Conservation (phyloP, 92 coral and sea anemone genomes). For the Palythoa heliodiscus region DNA sequence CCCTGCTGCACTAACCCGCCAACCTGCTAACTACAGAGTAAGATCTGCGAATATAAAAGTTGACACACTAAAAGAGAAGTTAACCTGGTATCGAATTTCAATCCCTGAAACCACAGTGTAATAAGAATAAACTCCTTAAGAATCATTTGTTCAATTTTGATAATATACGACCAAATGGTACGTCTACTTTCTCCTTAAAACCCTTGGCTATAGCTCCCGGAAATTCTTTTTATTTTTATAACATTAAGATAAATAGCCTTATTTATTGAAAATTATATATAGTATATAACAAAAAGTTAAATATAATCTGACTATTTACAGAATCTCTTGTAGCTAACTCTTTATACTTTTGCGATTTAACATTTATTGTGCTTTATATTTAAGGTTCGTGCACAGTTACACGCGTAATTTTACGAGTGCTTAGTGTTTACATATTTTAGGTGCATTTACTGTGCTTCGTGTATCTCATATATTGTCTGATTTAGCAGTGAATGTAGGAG, state of each 20-base stretch:
- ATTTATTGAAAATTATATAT: background rate
- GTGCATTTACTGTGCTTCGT: conserved; percentile 24
- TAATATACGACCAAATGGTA: background rate
- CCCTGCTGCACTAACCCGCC: background rate
- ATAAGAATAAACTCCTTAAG: background rate
- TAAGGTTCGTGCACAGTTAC: conserved; percentile 9
- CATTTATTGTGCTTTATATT: background rate
- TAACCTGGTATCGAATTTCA: background rate
- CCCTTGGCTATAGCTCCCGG: background rate
- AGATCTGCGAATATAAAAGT: background rate
- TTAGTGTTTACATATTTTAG: background rate
- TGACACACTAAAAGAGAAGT: background rate
- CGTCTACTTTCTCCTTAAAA: background rate
- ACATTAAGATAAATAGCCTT: background rate
- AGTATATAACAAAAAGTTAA: background rate
- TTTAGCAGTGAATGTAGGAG: background rate
- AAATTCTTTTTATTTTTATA: background rate
- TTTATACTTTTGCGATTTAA: background rate
- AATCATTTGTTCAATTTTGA: background rate
- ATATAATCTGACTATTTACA: background rate
- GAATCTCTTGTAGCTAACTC: background rate
- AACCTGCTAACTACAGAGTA: background rate
- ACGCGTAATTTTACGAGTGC: background rate
- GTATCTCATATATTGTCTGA: background rate
- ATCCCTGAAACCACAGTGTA: background rate